phyloP scores from a whole-genome alignment of 1,140 invertebrate species.

The Sminthurides bifidus region DNA sequence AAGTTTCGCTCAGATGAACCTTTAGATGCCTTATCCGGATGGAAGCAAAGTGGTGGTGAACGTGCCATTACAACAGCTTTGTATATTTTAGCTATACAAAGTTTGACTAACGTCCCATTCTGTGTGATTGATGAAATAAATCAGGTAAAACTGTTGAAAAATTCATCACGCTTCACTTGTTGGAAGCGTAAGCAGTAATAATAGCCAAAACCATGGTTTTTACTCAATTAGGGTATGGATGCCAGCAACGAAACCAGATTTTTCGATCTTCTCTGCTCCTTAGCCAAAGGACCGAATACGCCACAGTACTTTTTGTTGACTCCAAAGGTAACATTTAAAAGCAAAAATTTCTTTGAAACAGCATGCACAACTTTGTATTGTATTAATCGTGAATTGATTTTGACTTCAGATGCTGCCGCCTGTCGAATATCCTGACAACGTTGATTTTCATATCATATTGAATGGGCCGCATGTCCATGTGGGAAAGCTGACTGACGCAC shows the following conservation, averaged over 20 bases:
- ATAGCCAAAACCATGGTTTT: no score
- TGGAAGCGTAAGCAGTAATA: background rate
- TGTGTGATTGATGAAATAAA: slow-evolving; percentile 95
- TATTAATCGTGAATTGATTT: no score
- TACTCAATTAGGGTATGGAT: slow-evolving; percentile 72
- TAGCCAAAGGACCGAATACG: slow-evolving; percentile 51
- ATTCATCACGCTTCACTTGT: background rate
- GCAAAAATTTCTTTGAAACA: no score
- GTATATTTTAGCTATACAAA: slow-evolving; percentile 79
- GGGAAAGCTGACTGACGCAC: no score
- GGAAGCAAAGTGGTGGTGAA: no score
- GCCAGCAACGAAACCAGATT: slow-evolving; percentile 74
- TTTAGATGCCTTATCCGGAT: no score
- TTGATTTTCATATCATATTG: slow-evolving; percentile 37
- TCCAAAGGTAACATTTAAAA: slow-evolving; percentile 84
- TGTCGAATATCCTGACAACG: slow-evolving; percentile 39
- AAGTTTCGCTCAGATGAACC: no score
- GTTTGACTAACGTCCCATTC: slow-evolving; percentile 73
- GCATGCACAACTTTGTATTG: no score
- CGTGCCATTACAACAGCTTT: slow-evolving; percentile 78
- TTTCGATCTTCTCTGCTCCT: slow-evolving; percentile 70
- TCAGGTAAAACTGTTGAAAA: slow-evolving; percentile 48
- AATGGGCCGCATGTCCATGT: slow-evolving; percentile 29
- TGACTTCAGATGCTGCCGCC: slow-evolving; percentile 38
- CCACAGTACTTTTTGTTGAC: slow-evolving; percentile 87